Conservation (phyloP, 1,140 invertebrate species). For the Meteorus sp. region DNA sequence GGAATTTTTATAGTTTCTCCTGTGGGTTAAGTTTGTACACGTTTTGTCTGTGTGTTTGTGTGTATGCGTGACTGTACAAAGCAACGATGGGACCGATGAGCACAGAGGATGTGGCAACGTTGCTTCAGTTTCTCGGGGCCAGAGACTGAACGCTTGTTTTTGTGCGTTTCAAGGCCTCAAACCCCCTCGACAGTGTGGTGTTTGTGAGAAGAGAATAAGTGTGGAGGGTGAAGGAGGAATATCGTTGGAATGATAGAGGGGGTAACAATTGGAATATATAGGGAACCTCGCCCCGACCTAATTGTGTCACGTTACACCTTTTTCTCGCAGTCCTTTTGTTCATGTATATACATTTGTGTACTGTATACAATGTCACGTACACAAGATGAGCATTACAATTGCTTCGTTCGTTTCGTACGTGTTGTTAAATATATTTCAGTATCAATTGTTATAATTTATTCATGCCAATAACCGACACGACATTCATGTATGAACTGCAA, state of each 20-base stretch:
- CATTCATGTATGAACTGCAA: too few species aligned
- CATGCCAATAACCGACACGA: too few species aligned
- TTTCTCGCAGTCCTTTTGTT: conserved; percentile 6
- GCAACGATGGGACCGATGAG: neutral
- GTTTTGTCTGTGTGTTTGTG: neutral
- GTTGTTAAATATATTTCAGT: too few species aligned
- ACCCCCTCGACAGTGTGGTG: conserved; percentile 31
- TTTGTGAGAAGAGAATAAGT: conserved; percentile 9
- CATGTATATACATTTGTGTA: neutral
- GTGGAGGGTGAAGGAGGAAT: conserved; percentile 3
- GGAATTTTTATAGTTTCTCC: conserved; percentile 10
- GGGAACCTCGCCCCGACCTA: conserved; percentile 34
- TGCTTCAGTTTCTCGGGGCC: conserved; percentile 22
- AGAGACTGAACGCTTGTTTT: conserved; percentile 38
- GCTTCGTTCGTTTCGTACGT: too few species aligned
- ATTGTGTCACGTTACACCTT: conserved; percentile 40
- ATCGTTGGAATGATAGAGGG: conserved; percentile 22
- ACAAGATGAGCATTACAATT: too few species aligned
- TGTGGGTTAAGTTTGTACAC: neutral
- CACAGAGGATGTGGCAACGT: conserved; percentile 15
- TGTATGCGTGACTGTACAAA: neutral
- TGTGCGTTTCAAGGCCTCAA: conserved; percentile 43
- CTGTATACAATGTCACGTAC: neutral
- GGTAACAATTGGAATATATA: conserved; percentile 35
- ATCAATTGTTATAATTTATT: too few species aligned